These are phyloP conservation scores for Drosophila micromelanica DNA, from an alignment of 1,140 invertebrate species.

Conservation along the genomic window DNA sequence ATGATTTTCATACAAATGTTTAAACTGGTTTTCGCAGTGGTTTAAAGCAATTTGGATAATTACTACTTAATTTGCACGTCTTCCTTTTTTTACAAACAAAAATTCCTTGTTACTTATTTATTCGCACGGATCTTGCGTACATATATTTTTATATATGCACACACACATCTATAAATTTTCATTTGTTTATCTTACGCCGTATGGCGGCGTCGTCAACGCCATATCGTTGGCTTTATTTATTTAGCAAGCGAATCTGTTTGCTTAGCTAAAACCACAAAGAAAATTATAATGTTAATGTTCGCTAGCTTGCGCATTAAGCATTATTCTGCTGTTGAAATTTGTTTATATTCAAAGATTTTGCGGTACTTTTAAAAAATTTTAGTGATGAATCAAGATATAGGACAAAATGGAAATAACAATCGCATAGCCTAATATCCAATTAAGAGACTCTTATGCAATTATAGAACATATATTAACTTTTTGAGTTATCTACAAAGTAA, in stretches of 20 bases:
- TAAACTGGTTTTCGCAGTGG: not conserved
- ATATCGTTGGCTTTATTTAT: slow-evolving; percentile 30
- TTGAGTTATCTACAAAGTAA: too few relatives aligned
- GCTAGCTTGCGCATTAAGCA: slow-evolving; percentile 2
- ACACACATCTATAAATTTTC: slow-evolving; percentile 5
- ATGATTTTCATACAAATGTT: not conserved
- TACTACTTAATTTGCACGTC: not conserved
- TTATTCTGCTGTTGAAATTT: slow-evolving; percentile 18
- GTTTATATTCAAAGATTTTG: slow-evolving; percentile 23
- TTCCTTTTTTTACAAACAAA: not conserved
- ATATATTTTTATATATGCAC: not conserved
- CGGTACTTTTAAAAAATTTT: slow-evolving; percentile 16
- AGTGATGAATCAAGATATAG: not conserved
- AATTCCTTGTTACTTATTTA: slow-evolving; percentile 2
- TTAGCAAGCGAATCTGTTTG: slow-evolving; percentile 46
- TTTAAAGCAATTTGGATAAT: not conserved
- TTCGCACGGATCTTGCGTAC: slow-evolving; percentile 2
- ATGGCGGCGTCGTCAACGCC: slow-evolving; percentile 26
- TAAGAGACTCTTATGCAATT: too few relatives aligned
- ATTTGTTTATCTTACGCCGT: slow-evolving; percentile 41
- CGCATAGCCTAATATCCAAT: too few relatives aligned
- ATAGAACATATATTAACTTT: too few relatives aligned
- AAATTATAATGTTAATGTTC: slow-evolving; percentile 6
- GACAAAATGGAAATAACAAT: not conserved
- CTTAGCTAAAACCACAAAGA: slow-evolving; percentile 21